These are phyloP conservation scores for Masnerella sp. DNA, from an alignment of 2,888 invertebrate species.

Conservation along the genomic window DNA sequence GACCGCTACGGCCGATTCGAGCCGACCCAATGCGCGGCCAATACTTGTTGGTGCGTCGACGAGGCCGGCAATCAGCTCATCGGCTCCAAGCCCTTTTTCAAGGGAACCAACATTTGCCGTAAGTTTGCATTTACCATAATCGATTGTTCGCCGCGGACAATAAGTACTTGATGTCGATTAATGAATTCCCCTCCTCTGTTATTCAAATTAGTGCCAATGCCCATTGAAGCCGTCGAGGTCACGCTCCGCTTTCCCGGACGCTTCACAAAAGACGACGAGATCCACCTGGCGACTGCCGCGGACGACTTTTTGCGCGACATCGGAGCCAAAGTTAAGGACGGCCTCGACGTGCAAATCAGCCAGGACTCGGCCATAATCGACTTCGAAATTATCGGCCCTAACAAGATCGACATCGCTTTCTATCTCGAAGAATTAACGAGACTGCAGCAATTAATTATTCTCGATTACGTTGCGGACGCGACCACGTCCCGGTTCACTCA, in stretches of 20 bases:
- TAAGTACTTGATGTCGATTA: background rate
- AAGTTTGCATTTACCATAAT: conserved; percentile 69
- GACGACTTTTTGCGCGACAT: conserved; percentile 72
- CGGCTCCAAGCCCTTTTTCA: conserved; percentile 81
- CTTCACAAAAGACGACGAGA: conserved; percentile 75
- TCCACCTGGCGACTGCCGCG: conserved; percentile 69
- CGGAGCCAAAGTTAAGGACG: conserved; percentile 73
- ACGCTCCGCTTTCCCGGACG: conserved; percentile 85
- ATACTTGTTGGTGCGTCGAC: conserved; percentile 91
- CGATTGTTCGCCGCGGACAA: background rate
- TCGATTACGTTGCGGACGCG: conserved; percentile 81
- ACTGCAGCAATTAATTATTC: conserved; percentile 78
- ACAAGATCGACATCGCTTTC: conserved; percentile 88
- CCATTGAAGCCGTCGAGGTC: conserved; percentile 86
- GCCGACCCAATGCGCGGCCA: conserved; percentile 86
- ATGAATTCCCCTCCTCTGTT: conserved; percentile 15
- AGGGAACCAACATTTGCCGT: conserved; percentile 81
- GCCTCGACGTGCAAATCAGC: conserved; percentile 69
- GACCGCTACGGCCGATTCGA: conserved; percentile 84
- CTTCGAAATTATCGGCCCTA: conserved; percentile 82
- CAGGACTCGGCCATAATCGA: conserved; percentile 72
- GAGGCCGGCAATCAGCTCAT: conserved; percentile 87
- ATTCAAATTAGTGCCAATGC: conserved; percentile 81
- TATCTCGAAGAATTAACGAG: conserved; percentile 87
- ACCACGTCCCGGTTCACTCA: conserved; percentile 83